These are phyloP conservation scores for Dasyornis broadbenti DNA, from an alignment of 2,113 vertebrate species.

Conservation along the genomic window DNA sequence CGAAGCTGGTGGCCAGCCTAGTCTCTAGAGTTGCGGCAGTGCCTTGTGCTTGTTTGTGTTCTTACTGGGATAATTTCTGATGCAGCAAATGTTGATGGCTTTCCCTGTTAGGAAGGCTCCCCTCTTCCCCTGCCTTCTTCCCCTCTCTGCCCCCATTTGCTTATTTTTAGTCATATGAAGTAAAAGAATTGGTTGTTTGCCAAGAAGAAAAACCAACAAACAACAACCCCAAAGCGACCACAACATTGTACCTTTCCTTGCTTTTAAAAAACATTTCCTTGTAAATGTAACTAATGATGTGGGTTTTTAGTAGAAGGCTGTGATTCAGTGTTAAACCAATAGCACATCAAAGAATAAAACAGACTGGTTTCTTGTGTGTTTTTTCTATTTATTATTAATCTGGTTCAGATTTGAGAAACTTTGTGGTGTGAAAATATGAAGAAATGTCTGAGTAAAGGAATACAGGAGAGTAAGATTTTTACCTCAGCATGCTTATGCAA, in stretches of 20 bases:
- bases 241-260: background rate
- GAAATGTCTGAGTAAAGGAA: background rate
- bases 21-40: background rate
- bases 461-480: background rate
- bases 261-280: background rate
- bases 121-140: background rate
- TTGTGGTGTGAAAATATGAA: background rate
- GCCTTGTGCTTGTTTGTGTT: background rate
- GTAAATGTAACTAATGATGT: background rate
- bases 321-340: background rate
- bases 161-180: conserved; percentile 27
- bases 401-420: background rate
- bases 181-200: background rate
- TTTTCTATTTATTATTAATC: conserved; percentile 3
- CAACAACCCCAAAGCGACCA: background rate
- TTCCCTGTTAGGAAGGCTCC: background rate
- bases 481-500: background rate
- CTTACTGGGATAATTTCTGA: background rate
- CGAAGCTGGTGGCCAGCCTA: background rate
- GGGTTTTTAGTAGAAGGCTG: background rate
- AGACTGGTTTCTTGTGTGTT: background rate
- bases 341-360: background rate
- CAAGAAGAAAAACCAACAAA: conserved; percentile 1
- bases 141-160: background rate
- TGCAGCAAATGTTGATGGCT: background rate